Base-by-base conservation (phyloP, 2,888 invertebrate species). In the Aphodius sticticus region DNA sequence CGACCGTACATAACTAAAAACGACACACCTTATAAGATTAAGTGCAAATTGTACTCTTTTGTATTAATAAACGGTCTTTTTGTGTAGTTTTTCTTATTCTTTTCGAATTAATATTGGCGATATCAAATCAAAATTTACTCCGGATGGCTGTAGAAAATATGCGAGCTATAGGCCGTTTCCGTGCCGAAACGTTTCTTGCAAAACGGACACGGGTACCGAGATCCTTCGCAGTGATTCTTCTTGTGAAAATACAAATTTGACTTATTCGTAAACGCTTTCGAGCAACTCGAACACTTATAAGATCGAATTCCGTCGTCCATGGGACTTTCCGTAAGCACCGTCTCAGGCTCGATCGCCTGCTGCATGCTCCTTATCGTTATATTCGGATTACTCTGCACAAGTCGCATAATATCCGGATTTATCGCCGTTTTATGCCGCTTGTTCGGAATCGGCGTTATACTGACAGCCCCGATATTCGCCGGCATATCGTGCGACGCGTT, bases 111-210 rank as follows among this genome's bases (percentile, higher is more conserved):
- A 26, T 26, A 2, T 26, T 26, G 26, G 26, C 26, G 26, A 53
- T 12, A 1, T 53, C 6, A 53, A 53, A 7, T 53, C 7, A 53
- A 16, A 26, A 14, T 16, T 85, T 87, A 90, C 83, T 89, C 89
- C 5, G 90, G 90, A 84, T 89, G 90, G 81, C 89, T 89, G 82
- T 89, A 90, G 81, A 88, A 89, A 80, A 90, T 89, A 82, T 89
- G 90, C 26, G 89, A 88, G 84, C 89, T 89, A 81, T 90, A 90
- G n/a, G 89, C 89, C 6, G 88, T 87, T 80, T 89, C 89, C 3
- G 89, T 89, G 1, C 89, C 89, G 80, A 90, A 89, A 4, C 89
- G 86, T 81, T 89, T 89, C 82, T 89, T 89, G 81, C 89, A 90
- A 83, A 90, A 90, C 36, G 89, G 89, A 84, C 90, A 89, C 36